Evolutionary conservation across 1,140 invertebrate genomes (phyloP), one percentile per base, ranked within the genome.

Genomic region (Argopecten irradians): DNA sequence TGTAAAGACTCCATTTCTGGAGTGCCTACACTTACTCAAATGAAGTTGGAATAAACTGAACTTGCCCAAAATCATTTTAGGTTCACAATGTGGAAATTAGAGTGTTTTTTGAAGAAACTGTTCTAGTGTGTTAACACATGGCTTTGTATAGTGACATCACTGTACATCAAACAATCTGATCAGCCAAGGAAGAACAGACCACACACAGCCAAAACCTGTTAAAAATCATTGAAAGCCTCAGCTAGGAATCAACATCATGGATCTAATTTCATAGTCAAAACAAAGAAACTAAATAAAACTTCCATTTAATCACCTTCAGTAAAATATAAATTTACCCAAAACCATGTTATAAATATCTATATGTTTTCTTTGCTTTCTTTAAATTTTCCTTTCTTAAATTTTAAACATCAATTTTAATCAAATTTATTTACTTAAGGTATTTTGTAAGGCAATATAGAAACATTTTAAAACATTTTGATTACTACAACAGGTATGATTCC

Each of bases 161-260:
- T 71, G 55, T 71, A n/a, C 55, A 28, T 71, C 55, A 71, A 1
- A 71, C 55, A 71, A 71, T 71, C 55, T 28, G 55, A 71, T 71
- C 55, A 71, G 22, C 55, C 11, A n/a, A 71, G 55, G 55, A 71
- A 1, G 55, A 71, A 71, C 14, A 71, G n/a, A 71, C 55, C 0
- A 71, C 55, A 71, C 28, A 71, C 55, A 71, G 55, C 55, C 55
- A 71, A 71, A 71, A 71, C 55, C 55, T 71, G 55, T 71, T n/a
- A 71, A 22, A 71, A 71, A 28, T 11, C 0, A 71, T 71, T n/a
- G 1, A 71, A 22, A 71, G 16, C n/a, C 55, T 71, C 28, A 8
- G 28, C n/a, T 3, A 71, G 55, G 55, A 71, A 71, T 71, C 22
- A 5, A 71, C 55, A 71, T 39, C 55, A 71, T n/a, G n/a, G n/a